These are phyloP conservation scores for Trachurus trachurus DNA, from an alignment of 2,797 vertebrate species.

Conservation along the genomic window DNA sequence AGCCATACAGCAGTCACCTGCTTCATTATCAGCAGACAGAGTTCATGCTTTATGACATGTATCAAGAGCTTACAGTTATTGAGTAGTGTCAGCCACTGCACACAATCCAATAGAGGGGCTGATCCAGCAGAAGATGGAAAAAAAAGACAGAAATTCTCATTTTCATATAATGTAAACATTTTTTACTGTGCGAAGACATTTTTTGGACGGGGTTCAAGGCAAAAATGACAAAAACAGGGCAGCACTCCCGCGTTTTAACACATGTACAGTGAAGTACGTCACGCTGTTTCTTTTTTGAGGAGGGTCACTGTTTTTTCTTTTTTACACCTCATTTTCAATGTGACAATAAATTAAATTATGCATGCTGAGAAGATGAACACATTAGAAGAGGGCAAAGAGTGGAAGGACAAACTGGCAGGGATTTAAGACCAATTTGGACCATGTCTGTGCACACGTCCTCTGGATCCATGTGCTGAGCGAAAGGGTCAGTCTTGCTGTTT, in stretches of 20 bases:
- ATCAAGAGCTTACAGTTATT: constrained; percentile 77
- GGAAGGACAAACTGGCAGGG: constrained; percentile 62
- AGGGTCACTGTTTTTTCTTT: constrained; percentile 39
- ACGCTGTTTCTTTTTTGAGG: constrained; percentile 6
- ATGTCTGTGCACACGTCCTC: constrained; percentile 38
- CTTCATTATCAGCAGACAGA: constrained; percentile 91
- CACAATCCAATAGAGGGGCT: constrained; percentile 63
- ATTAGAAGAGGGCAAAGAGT: constrained; percentile 57
- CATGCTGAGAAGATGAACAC: constrained; percentile 52
- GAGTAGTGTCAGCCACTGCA: constrained; percentile 71
- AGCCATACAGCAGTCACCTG: constrained; percentile 86
- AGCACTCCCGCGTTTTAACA: constrained; percentile 18
- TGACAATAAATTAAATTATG: constrained; percentile 64
- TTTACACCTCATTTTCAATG: constrained; percentile 43
- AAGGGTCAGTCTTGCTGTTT: constrained; percentile 56
- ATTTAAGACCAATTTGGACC: constrained; percentile 49
- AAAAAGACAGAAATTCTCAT: constrained; percentile 29
- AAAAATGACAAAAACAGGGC: constrained; percentile 4
- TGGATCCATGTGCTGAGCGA: constrained; percentile 54
- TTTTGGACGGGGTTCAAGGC: not conserved
- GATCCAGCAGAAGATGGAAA: constrained; percentile 19
- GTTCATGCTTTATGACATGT: constrained; percentile 87
- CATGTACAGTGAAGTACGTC: not conserved
- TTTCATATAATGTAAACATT: constrained; percentile 29
- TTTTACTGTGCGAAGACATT: constrained; percentile 22